Conservation (phyloP, 1,140 invertebrate species). For the Zaprionus taronus region DNA sequence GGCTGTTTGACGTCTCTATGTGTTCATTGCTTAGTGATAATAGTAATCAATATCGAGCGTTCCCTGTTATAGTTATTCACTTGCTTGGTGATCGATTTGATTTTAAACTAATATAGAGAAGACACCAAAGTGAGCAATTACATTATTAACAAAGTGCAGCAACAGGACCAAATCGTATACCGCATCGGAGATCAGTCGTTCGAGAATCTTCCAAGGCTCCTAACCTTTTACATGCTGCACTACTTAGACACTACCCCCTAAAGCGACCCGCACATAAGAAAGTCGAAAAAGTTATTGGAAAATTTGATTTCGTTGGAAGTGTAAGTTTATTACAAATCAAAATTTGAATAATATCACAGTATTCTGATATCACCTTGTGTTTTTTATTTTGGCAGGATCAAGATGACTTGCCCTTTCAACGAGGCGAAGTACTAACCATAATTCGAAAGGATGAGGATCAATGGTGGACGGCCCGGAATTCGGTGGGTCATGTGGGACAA, state of each 20-base stretch:
- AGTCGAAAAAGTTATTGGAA: conserved; percentile 94
- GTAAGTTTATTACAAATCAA: conserved; percentile 85
- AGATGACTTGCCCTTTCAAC: conserved; percentile 97
- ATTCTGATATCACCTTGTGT: not conserved
- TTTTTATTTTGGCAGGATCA: conserved; percentile 88
- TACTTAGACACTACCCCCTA: conserved; percentile 97
- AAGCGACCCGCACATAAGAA: conserved; percentile 93
- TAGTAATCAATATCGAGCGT: not conserved
- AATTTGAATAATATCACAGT: conserved; percentile 38
- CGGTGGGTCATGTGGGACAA: conserved; percentile 92
- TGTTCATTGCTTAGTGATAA: too few relatives aligned
- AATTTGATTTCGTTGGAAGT: conserved; percentile 96
- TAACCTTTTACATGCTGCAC: conserved; percentile 98
- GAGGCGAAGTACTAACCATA: conserved; percentile 96
- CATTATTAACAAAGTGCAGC: conserved; percentile 97
- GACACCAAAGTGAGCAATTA: conserved; percentile 99
- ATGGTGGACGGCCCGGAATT: conserved; percentile 98
- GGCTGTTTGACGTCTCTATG: too few relatives aligned
- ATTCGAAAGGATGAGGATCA: conserved; percentile 98
- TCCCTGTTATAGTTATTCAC: not conserved
- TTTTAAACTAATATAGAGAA: conserved; percentile 87
- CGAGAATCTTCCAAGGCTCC: conserved; percentile 94
- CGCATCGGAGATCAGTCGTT: conserved; percentile 98
- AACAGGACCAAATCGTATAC: conserved; percentile 90
- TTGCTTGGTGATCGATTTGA: not conserved